These are phyloP conservation scores for Luehdorfia chinensis DNA, from an alignment of 1,140 invertebrate species.

Conservation along the genomic window DNA sequence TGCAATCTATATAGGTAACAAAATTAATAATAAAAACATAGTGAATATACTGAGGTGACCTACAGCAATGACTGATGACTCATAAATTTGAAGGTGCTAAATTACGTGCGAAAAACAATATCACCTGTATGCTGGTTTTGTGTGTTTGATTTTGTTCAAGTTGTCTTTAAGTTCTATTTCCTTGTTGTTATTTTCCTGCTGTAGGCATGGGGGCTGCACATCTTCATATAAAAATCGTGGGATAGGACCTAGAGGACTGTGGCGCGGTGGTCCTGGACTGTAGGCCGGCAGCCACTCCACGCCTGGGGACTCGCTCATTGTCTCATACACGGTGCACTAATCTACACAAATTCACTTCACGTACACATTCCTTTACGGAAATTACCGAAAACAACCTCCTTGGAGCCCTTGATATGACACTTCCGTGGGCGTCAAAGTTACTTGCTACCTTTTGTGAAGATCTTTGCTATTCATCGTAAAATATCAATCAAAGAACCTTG, in stretches of 20 bases:
- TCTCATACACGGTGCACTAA: conserved; percentile 51
- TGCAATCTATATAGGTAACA: too few species aligned
- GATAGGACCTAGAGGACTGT: conserved; percentile 67
- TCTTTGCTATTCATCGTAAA: conserved; percentile 61
- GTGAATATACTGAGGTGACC: conserved; percentile 17
- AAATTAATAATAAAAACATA: conserved; percentile 11
- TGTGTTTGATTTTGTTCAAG: conserved; percentile 67
- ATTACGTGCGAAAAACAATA: conserved; percentile 34
- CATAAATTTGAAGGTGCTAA: conserved; percentile 23
- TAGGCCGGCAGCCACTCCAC: conserved; percentile 73
- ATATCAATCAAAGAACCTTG: conserved; percentile 68
- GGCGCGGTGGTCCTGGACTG: conserved; percentile 66
- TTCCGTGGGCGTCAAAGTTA: conserved; percentile 53
- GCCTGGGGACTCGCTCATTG: conserved; percentile 71
- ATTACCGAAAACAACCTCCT: conserved; percentile 20
- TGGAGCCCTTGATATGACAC: conserved; percentile 28
- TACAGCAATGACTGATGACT: conserved; percentile 25
- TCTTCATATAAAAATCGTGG: conserved; percentile 68
- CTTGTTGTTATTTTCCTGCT: conserved; percentile 72
- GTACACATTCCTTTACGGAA: conserved; percentile 24
- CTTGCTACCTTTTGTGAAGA: conserved; percentile 68
- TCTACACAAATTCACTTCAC: conserved; percentile 31
- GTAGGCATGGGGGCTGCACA: conserved; percentile 58
- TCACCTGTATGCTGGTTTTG: conserved; percentile 71
- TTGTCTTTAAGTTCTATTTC: conserved; percentile 63